Conservation (phyloP, 2,888 invertebrate species). For the Linyphia triangularis region DNA sequence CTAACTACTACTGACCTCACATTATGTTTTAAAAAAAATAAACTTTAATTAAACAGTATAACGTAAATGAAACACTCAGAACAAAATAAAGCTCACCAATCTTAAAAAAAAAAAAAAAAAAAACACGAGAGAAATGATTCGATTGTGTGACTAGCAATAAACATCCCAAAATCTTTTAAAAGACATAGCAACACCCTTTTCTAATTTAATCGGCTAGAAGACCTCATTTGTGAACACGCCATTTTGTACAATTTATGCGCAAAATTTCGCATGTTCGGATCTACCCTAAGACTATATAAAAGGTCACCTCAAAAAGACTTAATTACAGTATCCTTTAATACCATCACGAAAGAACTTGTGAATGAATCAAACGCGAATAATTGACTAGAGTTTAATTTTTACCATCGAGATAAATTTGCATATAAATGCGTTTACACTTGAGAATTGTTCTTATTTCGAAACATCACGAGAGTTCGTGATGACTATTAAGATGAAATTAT, state of each 20-base stretch:
- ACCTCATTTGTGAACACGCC: background rate
- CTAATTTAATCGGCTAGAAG: background rate
- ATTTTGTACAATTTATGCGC: background rate
- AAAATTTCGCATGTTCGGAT: background rate
- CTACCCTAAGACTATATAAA: background rate
- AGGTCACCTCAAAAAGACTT: background rate
- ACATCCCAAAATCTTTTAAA: background rate
- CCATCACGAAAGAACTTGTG: background rate
- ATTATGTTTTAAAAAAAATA: too few relatives aligned
- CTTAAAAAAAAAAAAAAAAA: too few relatives aligned
- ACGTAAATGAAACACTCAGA: too few relatives aligned
- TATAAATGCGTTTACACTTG: background rate
- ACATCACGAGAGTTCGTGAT: slow-evolving; percentile 53
- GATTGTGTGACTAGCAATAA: background rate
- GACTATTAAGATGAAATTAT: slow-evolving; percentile 35
- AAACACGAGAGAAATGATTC: background rate
- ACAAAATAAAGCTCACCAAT: too few relatives aligned
- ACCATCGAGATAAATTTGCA: background rate
- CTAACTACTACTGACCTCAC: too few relatives aligned
- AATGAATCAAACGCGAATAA: background rate
- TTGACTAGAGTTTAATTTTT: background rate
- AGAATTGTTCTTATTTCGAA: background rate
- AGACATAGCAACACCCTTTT: background rate
- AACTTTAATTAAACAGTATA: too few relatives aligned
- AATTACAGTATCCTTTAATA: background rate